These are phyloP conservation scores for Grus americana DNA, from an alignment of 2,113 vertebrate species.

Conservation along the genomic window DNA sequence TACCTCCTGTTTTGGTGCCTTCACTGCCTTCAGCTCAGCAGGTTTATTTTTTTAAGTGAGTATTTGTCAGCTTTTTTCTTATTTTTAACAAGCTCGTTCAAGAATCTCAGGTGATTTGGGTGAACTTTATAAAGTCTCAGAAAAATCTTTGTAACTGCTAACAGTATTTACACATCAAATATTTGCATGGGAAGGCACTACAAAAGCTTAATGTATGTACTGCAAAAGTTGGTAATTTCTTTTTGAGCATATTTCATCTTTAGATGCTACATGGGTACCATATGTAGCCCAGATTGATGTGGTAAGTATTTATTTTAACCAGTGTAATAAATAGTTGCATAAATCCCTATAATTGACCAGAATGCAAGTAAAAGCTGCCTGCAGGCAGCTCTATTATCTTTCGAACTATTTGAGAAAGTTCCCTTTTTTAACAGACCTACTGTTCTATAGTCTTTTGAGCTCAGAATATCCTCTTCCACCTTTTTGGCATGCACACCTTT, in stretches of 20 bases:
- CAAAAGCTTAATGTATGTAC: neutral
- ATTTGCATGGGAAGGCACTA: neutral
- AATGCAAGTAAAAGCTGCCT: neutral
- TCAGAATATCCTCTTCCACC: slow-evolving; percentile 44
- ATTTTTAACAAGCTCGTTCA: neutral
- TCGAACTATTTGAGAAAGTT: neutral
- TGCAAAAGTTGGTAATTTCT: neutral
- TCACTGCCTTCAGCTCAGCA: neutral
- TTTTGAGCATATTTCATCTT: neutral
- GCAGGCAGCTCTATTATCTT: neutral
- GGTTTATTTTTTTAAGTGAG: neutral
- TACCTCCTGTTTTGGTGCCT: neutral
- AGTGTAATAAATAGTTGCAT: neutral
- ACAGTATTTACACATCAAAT: neutral
- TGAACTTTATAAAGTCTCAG: neutral
- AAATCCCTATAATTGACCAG: neutral
- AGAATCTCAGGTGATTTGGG: neutral
- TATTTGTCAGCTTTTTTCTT: neutral
- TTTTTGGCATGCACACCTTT: neutral
- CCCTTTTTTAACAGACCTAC: neutral
- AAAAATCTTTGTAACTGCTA: neutral
- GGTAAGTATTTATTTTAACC: slow-evolving; percentile 5
- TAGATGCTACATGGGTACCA: neutral
- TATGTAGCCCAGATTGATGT: neutral
- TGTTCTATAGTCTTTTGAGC: slow-evolving; percentile 10